Evolutionary conservation across 2,797 vertebrate species (phyloP).

Genomic region (Pteropus rufus): DNA sequence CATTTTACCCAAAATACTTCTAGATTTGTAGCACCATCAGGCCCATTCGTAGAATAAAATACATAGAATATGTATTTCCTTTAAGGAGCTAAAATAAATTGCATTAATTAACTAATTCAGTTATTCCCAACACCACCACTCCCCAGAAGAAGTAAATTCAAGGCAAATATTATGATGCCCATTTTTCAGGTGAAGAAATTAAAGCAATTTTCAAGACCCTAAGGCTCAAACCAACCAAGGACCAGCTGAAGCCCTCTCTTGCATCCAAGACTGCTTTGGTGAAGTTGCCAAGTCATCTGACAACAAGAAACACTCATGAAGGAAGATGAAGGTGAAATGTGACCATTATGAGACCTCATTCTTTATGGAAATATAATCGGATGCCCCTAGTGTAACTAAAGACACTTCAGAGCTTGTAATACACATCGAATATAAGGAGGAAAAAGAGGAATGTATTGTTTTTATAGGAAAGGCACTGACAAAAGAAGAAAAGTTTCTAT

Average conservation of each 20-base stretch:
- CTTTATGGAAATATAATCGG: neutral
- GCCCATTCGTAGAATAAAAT: neutral
- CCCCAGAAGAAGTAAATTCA: neutral
- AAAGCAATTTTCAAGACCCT: neutral
- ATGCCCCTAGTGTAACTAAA: neutral
- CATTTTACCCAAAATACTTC: neutral
- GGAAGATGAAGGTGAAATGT: neutral
- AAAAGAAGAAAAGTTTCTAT: neutral
- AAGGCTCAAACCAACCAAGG: neutral
- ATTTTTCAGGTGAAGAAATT: slow-evolving; percentile 26
- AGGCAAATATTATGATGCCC: neutral
- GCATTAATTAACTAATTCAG: neutral
- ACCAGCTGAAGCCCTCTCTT: neutral
- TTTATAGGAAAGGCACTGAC: neutral
- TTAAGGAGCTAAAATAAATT: slow-evolving; percentile 7
- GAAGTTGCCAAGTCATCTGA: neutral
- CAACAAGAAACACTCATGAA: neutral
- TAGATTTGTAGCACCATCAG: neutral
- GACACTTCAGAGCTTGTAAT: neutral
- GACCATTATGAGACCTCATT: neutral
- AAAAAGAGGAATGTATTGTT: neutral
- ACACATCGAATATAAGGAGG: neutral
- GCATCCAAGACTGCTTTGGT: neutral
- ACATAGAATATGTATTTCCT: neutral
- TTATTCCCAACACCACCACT: neutral